Base-by-base conservation (phyloP, 1,140 invertebrate genomes). In the Chelonus insularis region DNA sequence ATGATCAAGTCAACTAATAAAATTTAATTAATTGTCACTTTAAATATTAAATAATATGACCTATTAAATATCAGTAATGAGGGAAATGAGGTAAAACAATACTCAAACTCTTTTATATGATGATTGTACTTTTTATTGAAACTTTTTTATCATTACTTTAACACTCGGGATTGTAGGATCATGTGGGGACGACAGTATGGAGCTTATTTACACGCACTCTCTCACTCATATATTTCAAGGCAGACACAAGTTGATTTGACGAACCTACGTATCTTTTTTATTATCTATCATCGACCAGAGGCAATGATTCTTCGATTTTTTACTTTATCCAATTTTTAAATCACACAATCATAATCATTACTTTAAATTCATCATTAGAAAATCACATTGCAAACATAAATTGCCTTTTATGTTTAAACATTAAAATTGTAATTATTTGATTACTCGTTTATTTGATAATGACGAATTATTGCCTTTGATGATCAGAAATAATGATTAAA, bases 51-150 rank as follows among this genome's bases (percentile, higher is more conserved):
- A n/a, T n/a, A n/a, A n/a, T n/a, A n/a, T n/a, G n/a, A n/a, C n/a
- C n/a, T n/a, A n/a, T n/a, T n/a, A n/a, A n/a, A n/a, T n/a, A n/a
- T n/a, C n/a, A n/a, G n/a, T n/a, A n/a, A n/a, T n/a, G n/a, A n/a
- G n/a, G n/a, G n/a, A n/a, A n/a, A n/a, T n/a, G n/a, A n/a, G n/a
- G n/a, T n/a, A n/a, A n/a, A n/a, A n/a, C n/a, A n/a, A n/a, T n/a
- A n/a, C n/a, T n/a, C n/a, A n/a, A n/a, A n/a, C n/a, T n/a, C n/a
- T n/a, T n/a, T n/a, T n/a, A n/a, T n/a, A n/a, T n/a, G n/a, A n/a
- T n/a, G n/a, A n/a, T n/a, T n/a, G n/a, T 77, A 77, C 74, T 78
- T 76, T 79, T 78, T 79, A 79, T 79, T 79, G 68, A 70, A 78
- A 75, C 67, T 70, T 67, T 59, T 68, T 72, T 68, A 71, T 76